These are phyloP conservation scores for Solea senegalensis DNA, from an alignment of 2,113 vertebrate genomes.

Conservation along the genomic window DNA sequence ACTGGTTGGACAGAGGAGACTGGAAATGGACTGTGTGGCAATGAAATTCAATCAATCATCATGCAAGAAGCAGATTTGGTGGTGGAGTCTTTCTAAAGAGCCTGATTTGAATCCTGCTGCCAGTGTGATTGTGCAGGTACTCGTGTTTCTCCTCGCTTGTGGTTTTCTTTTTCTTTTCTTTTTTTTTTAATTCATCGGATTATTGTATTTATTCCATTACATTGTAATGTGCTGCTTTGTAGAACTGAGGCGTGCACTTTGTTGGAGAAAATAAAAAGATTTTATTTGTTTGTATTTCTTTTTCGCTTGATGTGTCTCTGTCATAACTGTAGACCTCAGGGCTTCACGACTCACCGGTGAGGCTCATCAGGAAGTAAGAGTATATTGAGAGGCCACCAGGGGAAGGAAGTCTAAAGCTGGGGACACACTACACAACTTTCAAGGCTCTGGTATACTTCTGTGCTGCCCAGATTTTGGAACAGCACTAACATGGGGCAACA, in stretches of 20 bases:
- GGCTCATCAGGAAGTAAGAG: too few species aligned
- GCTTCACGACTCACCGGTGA: too few species aligned
- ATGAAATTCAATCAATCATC: slow-evolving; percentile 18
- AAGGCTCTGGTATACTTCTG: too few species aligned
- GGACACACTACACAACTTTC: too few species aligned
- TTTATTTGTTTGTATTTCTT: slow-evolving; percentile 82
- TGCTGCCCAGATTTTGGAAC: too few species aligned
- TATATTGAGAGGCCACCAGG: too few species aligned
- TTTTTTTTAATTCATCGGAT: slow-evolving; percentile 78
- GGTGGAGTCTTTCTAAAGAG: slow-evolving; percentile 50
- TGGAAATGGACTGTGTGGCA: slow-evolving; percentile 7
- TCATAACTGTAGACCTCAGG: background rate
- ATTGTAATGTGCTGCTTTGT: slow-evolving; percentile 91
- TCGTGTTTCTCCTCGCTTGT: slow-evolving; percentile 70
- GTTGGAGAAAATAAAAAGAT: slow-evolving; percentile 84
- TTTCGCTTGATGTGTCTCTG: slow-evolving; percentile 49
- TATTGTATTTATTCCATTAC: slow-evolving; percentile 93
- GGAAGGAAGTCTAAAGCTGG: too few species aligned
- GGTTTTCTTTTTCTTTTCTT: slow-evolving; percentile 61
- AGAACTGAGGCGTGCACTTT: slow-evolving; percentile 88
- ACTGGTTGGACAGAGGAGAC: slow-evolving; percentile 44
- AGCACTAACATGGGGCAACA: too few species aligned
- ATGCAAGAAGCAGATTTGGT: slow-evolving; percentile 27
- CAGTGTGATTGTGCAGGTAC: slow-evolving; percentile 82
- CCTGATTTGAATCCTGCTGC: slow-evolving; percentile 56